Evolutionary conservation across 2,888 invertebrate genomes (phyloP), one percentile per base, ranked within the genome.

Genomic region (Peribatodes rhomboidaria): DNA sequence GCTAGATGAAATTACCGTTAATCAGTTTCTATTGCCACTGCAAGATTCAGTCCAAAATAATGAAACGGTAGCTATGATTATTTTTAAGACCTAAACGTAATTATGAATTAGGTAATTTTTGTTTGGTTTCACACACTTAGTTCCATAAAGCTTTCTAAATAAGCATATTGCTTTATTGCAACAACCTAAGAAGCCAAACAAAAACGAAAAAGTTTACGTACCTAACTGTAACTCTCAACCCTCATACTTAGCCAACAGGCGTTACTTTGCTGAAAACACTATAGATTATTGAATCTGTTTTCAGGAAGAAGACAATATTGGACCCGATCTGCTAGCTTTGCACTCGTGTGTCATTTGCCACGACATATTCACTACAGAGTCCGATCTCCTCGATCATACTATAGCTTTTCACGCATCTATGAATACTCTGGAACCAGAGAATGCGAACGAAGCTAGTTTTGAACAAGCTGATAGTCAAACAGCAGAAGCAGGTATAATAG

Each of bases 321-420:
- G 87, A 0, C 89, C 90, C 0, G 88, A 91, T 65, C 67, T 90
- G 61, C 73, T 92, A 53, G 89, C 92, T 14, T 69, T 92, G 52
- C 89, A 92, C 71, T 90, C 92, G 1, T 92, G 92, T 72, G 85
- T 88, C 3, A 83, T 92, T 27, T 92, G 92, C 64, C 92, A 92
- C 70, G 92, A 91, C 73, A 90, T 92, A 77, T 92, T 92, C 66
- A 90, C 89, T 0, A 90, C 86, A 1, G 92, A 92, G 53, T 80
- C 86, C 13, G 92, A 92, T 76, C 83, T 92, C 31, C 79, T 92
- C 14, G 89, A 91, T 56, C 92, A 93, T 66, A 90, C 92, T 0
- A 91, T 92, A 71, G 87, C 84, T 35, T 79, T 85, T 35, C 92
- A 92, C 72, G 84, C 90, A 2, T 86, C 89, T 3, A 78, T 81